Percentiles rank a stretch among this genome's conserved stretches.
These are phyloP conservation scores for Dysdera silvatica DNA, from an alignment of 1,140 invertebrate species.

Conservation along the genomic window DNA sequence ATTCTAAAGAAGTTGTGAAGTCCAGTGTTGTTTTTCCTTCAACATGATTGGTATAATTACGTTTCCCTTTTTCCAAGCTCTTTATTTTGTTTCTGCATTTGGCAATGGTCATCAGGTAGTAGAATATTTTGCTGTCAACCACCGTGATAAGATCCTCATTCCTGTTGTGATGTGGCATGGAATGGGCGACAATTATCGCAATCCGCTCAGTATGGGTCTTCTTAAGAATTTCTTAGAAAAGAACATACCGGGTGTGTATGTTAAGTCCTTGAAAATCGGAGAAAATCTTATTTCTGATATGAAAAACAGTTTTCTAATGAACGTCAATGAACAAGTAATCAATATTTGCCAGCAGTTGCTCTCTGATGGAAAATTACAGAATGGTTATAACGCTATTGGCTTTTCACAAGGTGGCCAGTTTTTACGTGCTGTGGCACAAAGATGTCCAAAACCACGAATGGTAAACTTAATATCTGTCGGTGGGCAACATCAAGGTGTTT, in stretches of 20 bases:
- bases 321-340: slow-evolving; percentile 61
- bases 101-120: too few species aligned
- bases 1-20: too few species aligned
- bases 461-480: slow-evolving; percentile 84
- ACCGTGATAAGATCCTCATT: slow-evolving; percentile 36
- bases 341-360: slow-evolving; percentile 67
- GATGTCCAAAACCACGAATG: slow-evolving; percentile 75
- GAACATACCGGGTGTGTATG: slow-evolving; percentile 68
- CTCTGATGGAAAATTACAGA: slow-evolving; percentile 60
- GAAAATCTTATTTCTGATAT: slow-evolving; percentile 63
- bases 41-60: too few species aligned
- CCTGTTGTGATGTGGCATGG: slow-evolving; percentile 58
- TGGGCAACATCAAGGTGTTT: slow-evolving; percentile 94
- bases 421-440: slow-evolving; percentile 85
- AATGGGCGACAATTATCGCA: slow-evolving; percentile 82
- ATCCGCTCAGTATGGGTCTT: slow-evolving; percentile 73
- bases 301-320: slow-evolving; percentile 82
- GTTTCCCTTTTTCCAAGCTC: too few species aligned
- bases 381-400: slow-evolving; percentile 92
- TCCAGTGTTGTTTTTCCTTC: too few species aligned
- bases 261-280: slow-evolving; percentile 78
- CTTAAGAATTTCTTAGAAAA: slow-evolving; percentile 68
- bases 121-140: too few species aligned
- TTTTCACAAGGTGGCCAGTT: slow-evolving; percentile 98
- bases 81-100: too few species aligned